Evolutionary conservation across 2,797 vertebrate species (phyloP).

Genomic region (Rhinella marina): DNA sequence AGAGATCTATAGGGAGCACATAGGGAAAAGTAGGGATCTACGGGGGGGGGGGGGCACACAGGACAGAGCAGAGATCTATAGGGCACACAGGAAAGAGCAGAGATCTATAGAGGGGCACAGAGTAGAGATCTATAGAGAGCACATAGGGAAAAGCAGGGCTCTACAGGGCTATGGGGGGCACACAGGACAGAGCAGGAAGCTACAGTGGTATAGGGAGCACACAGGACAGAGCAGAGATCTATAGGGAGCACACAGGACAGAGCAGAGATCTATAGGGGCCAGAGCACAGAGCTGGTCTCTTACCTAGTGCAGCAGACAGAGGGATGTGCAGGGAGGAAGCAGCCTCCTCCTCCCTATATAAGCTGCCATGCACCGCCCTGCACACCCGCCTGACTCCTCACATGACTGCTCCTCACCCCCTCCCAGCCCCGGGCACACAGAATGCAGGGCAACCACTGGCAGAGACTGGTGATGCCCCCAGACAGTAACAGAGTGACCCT

Average conservation of each 20-base stretch:
- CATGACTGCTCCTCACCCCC: not conserved
- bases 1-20: not conserved
- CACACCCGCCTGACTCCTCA: slow-evolving; percentile 34
- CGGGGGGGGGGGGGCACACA: too few relatives aligned
- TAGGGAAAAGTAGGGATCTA: too few relatives aligned
- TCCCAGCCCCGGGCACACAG: not conserved
- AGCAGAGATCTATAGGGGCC: not conserved
- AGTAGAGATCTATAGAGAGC: not conserved
- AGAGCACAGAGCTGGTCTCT: not conserved
- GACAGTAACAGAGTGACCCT: not conserved
- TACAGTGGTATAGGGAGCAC: not conserved
- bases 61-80: too few relatives aligned
- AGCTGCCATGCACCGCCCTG: not conserved
- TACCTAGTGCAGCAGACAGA: slow-evolving; percentile 33
- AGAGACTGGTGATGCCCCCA: not conserved
- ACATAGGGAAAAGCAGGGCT: not conserved
- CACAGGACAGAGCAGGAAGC: not conserved
- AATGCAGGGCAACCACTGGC: not conserved
- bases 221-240: not conserved
- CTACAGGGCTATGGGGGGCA: not conserved
- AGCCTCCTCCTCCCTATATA: slow-evolving; percentile 6
- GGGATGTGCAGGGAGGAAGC: not conserved
- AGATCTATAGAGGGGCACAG: too few relatives aligned
- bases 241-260: not conserved
- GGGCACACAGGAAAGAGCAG: not conserved